phyloP scores from a whole-genome alignment of 2,113 vertebrate species.

The Chinchilla lanigera region DNA sequence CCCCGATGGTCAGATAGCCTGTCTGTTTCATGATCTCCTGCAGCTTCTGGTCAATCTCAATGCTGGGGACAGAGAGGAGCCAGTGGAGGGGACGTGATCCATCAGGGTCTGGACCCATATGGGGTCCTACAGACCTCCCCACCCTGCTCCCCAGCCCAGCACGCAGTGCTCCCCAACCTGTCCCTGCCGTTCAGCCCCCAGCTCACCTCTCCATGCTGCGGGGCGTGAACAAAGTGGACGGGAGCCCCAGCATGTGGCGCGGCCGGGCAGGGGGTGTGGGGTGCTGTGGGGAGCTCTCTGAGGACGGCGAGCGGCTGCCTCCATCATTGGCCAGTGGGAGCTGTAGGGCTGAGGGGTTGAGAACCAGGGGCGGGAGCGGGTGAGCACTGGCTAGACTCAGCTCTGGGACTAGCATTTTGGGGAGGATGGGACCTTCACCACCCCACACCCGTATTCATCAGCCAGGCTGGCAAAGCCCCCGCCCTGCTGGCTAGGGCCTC shows the following conservation, averaged over 20 bases:
- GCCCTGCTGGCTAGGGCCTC: not conserved
- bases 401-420: not conserved
- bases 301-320: conserved; percentile 92
- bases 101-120: not conserved
- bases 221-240: conserved; percentile 88
- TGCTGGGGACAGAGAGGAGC: conserved; percentile 84
- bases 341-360: conserved; percentile 89
- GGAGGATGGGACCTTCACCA: not conserved
- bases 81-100: not conserved
- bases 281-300: conserved; percentile 93
- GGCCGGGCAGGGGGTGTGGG: conserved; percentile 90
- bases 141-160: not conserved
- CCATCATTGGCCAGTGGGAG: conserved; percentile 94
- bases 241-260: conserved; percentile 92
- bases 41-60: conserved; percentile 96
- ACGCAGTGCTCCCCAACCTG: not conserved
- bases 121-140: not conserved
- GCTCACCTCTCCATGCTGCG: conserved; percentile 95
- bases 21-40: conserved; percentile 99
- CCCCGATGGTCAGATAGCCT: conserved; percentile 95
- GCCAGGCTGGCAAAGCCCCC: not conserved
- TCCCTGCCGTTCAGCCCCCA: rapidly evolving
- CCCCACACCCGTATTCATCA: not conserved
- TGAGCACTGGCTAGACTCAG: not conserved
- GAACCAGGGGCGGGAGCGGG: conserved; percentile 7